Evolutionary conservation across 2,888 invertebrate species (phyloP), one percentile per base, ranked within the genome.

Genomic region (Bedellia somnulentella): DNA sequence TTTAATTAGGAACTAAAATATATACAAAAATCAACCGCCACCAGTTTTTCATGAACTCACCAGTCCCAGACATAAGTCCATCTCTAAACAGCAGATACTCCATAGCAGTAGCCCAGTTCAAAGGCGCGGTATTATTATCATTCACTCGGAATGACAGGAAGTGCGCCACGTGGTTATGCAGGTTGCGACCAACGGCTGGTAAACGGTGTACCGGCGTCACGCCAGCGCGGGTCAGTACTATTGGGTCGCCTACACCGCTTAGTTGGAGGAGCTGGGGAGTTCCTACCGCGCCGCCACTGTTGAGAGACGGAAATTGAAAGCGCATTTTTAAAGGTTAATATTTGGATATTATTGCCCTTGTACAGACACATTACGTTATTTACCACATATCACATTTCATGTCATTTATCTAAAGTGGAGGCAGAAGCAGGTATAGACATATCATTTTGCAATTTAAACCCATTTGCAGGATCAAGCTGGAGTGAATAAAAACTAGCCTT

Each of bases 41-140:
- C n/a, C n/a, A n/a, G n/a, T 9, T 18, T 18, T 18, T 9, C 18
- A 9, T 6, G 9, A 6, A 32, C 43, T 37, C 44, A 71, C 92
- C 92, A 24, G 91, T 92, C 12, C 92, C 92, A 9, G 91, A 89
- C 90, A 93, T 91, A 0, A 92, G 78, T 2, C 91, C 92, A 54
- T 93, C 92, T 32, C 92, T 80, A 63, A 92, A 91, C 8, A 93
- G 79, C 15, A 93, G 62, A 46, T 92, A 93, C 56, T 93, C 93
- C 89, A 92, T 92, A 2, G 91, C 91, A 0, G 91, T 91, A 11
- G 91, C 91, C 91, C 91, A 92, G 62, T 92, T 92, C n/a, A 92
- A 77, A 0, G 91, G 86, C 1, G 89, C 79, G 0, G 89, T 90
- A 49, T 92, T 87, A 34, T 90, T 87, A 49, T 93, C 90, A 40